These are phyloP conservation scores for Cylindroiulus punctatus DNA, from an alignment of 2,888 invertebrate species.

Conservation along the genomic window DNA sequence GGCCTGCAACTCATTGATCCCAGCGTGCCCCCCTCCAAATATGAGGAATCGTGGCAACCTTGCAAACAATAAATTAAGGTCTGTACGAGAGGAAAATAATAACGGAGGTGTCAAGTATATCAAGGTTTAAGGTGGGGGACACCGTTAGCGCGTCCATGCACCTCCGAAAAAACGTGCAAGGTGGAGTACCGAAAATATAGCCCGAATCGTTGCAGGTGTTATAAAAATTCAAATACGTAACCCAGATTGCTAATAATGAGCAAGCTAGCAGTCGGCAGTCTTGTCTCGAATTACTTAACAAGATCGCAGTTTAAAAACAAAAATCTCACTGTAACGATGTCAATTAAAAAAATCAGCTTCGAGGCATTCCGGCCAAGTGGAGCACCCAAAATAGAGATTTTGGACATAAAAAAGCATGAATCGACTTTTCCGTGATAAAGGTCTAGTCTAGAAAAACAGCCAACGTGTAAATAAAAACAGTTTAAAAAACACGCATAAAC, in stretches of 20 bases:
- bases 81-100: conserved; percentile 32
- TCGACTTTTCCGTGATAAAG: not conserved
- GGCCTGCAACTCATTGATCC: conserved; percentile 35
- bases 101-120: conserved; percentile 43
- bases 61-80: conserved; percentile 44
- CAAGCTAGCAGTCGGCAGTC: conserved; percentile 13
- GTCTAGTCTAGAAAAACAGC: not conserved
- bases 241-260: conserved; percentile 34
- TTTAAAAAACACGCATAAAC: not conserved
- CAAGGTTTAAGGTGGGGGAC: conserved; percentile 47
- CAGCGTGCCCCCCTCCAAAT: not conserved
- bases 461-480: not conserved
- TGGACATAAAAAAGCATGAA: not conserved
- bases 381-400: not conserved
- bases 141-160: conserved; percentile 43
- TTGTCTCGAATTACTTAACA: conserved; percentile 25
- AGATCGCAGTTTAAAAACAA: conserved; percentile 47
- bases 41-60: conserved; percentile 24
- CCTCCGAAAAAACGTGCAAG: conserved; percentile 23
- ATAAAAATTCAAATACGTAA: conserved; percentile 45
- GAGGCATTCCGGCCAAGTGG: not conserved
- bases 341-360: conserved; percentile 9
- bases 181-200: conserved; percentile 35
- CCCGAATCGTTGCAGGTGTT: conserved; percentile 35
- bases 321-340: conserved; percentile 12